These are phyloP conservation scores for Mastigias papua DNA, from an alignment of 30 jellyfish, hydroid and myxozoan genomes.

Conservation along the genomic window DNA sequence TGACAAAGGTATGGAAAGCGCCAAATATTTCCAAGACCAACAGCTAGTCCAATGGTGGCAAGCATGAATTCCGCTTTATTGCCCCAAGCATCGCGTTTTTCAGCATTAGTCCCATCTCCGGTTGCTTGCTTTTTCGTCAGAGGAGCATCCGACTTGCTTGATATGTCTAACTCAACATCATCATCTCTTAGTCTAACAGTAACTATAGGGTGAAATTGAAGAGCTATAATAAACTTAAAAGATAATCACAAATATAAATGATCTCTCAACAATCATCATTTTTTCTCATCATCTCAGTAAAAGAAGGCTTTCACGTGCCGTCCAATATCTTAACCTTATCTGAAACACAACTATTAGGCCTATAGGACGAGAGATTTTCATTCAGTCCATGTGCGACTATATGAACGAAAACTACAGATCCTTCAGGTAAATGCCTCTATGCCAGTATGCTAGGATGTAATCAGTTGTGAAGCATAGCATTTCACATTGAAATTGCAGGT, in stretches of 20 bases:
- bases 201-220: not conserved
- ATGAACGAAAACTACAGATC: too few species aligned
- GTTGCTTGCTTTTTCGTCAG: constrained; percentile 14
- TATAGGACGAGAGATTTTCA: too few species aligned
- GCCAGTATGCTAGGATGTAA: too few species aligned
- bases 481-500: too few species aligned
- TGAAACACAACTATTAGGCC: too few species aligned
- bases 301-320: too few species aligned
- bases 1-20: constrained; percentile 87
- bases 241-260: not conserved
- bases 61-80: constrained; percentile 86
- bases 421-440: too few species aligned
- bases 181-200: constrained; percentile 69
- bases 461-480: too few species aligned
- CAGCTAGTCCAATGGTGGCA: constrained; percentile 93
- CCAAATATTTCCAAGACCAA: constrained; percentile 94
- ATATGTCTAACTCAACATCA: constrained; percentile 50
- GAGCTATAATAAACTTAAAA: not conserved
- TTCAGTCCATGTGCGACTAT: too few species aligned
- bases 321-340: too few species aligned
- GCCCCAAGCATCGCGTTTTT: constrained; percentile 84
- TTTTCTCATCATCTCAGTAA: too few species aligned
- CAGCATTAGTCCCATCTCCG: not conserved
- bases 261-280: too few species aligned
- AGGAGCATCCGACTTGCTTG: constrained; percentile 17